Evolutionary conservation across 2,888 invertebrate genomes (phyloP), one percentile per base, ranked within the genome.

Genomic region (Harpagoxenus sublaevis): DNA sequence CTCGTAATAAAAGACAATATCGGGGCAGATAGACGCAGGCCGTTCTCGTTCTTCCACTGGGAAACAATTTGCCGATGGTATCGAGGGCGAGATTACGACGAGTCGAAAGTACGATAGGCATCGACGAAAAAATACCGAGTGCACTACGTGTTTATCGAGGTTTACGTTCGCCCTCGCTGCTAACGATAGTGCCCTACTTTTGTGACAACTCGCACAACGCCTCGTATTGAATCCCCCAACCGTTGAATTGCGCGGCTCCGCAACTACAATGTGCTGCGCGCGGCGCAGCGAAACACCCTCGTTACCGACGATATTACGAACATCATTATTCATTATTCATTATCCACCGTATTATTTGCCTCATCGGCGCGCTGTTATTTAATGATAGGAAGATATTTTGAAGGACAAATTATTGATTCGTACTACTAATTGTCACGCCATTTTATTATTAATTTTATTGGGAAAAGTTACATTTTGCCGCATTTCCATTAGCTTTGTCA

Each of bases 1-100:
- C 12, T 48, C 23, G 53, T 55, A 42, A 35, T 35, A 55, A 35
- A 55, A 55, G 57, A 42, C 48, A 23, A 48, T 31, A 23, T 10
- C 18, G 65, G 15, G n/a, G 15, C 12, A 23, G 31, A 10, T 62
- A 23, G 35, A 51, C 31, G 42, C 57, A 15, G 35, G 15, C 3
- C 31, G 18, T n/a, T 39, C 15, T 39, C 28, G 51, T 62, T 28
- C 15, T 51, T 28, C 31, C n/a, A 28, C 42, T 57, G 42, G 62
- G 63, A 83, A 88, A 85, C 83, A 88, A 86, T 88, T 88, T 86
- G 60, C 71, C 79, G 53, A n/a, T 71, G 66, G 65, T 81, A 79
- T 83, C 75, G 78, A 53, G 63, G 51, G 70, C 55, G 62, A 87
- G 87, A 87, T 87, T 85, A 85, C 88, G 62, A 78, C 65, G 75